Conservation (phyloP, 2,888 invertebrate species). For the Timema cristinae region DNA sequence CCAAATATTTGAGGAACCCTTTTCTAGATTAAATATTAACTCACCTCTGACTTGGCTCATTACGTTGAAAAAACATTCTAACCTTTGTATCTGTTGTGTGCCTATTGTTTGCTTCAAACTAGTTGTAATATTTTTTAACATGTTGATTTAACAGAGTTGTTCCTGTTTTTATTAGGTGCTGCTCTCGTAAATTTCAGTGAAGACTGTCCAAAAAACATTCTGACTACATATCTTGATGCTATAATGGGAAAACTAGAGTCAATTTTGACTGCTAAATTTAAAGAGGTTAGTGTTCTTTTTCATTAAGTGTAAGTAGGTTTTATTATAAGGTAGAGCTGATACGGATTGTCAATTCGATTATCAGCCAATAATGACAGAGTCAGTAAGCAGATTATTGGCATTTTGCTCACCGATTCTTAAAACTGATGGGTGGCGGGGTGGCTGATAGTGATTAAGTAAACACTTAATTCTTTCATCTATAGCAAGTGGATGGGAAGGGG, state of each 20-base stretch:
- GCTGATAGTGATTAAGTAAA: no score
- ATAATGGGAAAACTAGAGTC: constrained; percentile 88
- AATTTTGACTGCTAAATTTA: constrained; percentile 88
- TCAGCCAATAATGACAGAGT: background rate
- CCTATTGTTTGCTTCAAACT: background rate
- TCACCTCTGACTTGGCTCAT: no score
- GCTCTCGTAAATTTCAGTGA: constrained; percentile 99
- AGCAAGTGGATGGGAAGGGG: no score
- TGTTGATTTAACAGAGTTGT: background rate
- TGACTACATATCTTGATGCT: constrained; percentile 84
- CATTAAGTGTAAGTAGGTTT: no score
- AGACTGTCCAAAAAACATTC: constrained; percentile 93
- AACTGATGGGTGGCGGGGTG: no score
- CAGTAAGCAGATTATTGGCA: background rate
- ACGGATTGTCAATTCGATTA: no score
- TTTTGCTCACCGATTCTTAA: no score
- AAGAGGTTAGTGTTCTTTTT: constrained; percentile 57
- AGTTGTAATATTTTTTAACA: background rate
- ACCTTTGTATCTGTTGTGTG: background rate
- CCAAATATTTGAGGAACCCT: no score
- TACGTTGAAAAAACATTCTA: background rate
- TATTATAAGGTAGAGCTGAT: no score
- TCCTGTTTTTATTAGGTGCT: constrained; percentile 64
- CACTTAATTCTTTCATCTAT: no score
- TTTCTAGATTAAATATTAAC: no score